A percentile compares a stretch with the other conserved stretches of the same genome.
These are phyloP conservation scores for Megaptera novaeangliae DNA, from an alignment of 2,113 vertebrate genomes.

Conservation along the genomic window DNA sequence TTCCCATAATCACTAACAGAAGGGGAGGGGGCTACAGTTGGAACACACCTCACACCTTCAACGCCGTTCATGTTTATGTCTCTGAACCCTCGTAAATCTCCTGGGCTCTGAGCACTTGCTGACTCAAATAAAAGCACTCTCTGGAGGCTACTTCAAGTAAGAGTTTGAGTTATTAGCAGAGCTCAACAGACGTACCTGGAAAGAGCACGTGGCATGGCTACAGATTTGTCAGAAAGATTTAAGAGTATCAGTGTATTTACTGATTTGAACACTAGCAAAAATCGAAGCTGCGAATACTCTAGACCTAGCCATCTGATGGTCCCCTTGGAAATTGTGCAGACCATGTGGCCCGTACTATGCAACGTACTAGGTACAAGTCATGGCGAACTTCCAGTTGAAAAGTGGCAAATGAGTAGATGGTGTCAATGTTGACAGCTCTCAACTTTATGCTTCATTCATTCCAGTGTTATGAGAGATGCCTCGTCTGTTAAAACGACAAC, in stretches of 20 bases:
- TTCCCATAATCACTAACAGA: slow-evolving; percentile 60
- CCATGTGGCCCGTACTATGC: not conserved
- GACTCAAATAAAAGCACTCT: slow-evolving; percentile 37
- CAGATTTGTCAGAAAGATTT: slow-evolving; percentile 31
- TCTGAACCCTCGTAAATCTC: slow-evolving; percentile 57
- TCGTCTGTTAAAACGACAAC: not conserved
- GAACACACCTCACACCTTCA: slow-evolving; percentile 63
- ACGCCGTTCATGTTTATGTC: slow-evolving; percentile 51
- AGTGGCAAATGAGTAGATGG: not conserved
- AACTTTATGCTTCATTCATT: slow-evolving; percentile 2
- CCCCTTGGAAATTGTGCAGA: not conserved
- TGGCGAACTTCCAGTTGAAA: not conserved
- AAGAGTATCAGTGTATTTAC: slow-evolving; percentile 31
- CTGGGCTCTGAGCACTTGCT: not conserved
- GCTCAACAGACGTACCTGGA: slow-evolving; percentile 40
- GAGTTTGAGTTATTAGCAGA: not conserved
- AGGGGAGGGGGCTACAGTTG: slow-evolving; percentile 27
- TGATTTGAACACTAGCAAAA: slow-evolving; percentile 26
- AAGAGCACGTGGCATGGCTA: not conserved
- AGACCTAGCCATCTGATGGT: not conserved
- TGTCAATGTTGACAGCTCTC: slow-evolving; percentile 14
- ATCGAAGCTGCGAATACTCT: not conserved
- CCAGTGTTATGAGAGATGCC: not conserved
- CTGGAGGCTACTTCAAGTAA: not conserved
- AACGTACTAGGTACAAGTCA: not conserved